phyloP scores from a whole-genome alignment of 2,797 vertebrate genomes.

The Lepilemur ruficaudatus region DNA sequence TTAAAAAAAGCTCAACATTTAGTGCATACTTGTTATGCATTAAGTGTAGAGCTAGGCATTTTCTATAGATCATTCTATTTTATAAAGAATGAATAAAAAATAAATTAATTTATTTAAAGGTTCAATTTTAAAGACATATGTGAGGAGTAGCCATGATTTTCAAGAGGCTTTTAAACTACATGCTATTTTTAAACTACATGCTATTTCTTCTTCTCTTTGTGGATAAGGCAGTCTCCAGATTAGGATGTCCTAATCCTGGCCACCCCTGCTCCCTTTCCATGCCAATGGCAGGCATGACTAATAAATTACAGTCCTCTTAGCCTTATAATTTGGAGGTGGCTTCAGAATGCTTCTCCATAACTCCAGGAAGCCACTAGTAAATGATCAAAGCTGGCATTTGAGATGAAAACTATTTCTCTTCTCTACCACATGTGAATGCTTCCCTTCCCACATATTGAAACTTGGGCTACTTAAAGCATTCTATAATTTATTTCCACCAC shows the following conservation, averaged over 20 bases:
- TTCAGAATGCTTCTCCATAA: too few relatives aligned
- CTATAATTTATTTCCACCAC: not conserved
- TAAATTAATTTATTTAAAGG: not conserved
- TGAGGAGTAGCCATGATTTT: not conserved
- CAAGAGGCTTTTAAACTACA: too few relatives aligned
- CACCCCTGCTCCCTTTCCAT: accelerated
- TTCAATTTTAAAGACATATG: not conserved
- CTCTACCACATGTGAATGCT: not conserved
- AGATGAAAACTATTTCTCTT: too few relatives aligned
- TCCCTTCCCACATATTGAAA: not conserved
- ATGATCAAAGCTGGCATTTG: too few relatives aligned
- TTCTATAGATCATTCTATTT: not conserved
- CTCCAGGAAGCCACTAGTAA: too few relatives aligned
- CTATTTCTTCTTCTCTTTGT: not conserved
- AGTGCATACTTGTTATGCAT: not conserved
- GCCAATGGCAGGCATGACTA: not conserved
- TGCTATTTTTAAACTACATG: not conserved
- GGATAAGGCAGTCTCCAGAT: not conserved
- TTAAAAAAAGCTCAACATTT: not conserved
- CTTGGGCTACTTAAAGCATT: not conserved
- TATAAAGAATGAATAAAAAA: not conserved
- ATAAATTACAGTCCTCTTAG: too few relatives aligned
- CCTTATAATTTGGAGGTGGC: too few relatives aligned
- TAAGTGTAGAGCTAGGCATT: not conserved
- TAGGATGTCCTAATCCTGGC: too few relatives aligned